Base-by-base conservation (phyloP, 1,140 invertebrate genomes). In the Triops longicaudatus region DNA sequence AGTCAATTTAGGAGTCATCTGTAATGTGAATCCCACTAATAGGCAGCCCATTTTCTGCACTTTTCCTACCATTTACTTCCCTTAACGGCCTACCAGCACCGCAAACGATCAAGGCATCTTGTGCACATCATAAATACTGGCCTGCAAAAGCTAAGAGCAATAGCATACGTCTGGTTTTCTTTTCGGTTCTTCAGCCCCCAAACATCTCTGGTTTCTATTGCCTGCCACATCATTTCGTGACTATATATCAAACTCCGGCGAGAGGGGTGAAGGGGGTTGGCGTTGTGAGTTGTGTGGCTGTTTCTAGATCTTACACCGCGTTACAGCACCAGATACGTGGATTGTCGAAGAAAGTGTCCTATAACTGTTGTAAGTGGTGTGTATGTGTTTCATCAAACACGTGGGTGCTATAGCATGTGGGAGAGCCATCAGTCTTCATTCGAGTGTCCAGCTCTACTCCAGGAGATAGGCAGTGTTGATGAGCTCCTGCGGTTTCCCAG, bases 381-480 rank as follows among this genome's bases (percentile, higher is more conserved):
- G 44, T 63, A 63, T 63, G 50, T 63, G 50, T 17, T 63, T 63
- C 50, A 63, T 63, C 50, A 63, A 63, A 63, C 50, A 63, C 50
- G 50, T 63, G 50, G 50, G 50, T 17, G 50, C 50, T 63, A 17
- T 63, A 63, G 50, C 50, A 63, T 63, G 50, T 63, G 50, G 50
- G 50, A 3, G 50, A 22, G 22, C 50, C 50, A 63, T 63, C 50
- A 63, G 50, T 63, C 50, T 63, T 63, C 50, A 63, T 63, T 63
- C 50, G 50, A 63, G 50, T 63, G 50, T 63, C 50, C 50, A 63
- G 50, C 50, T 63, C 50, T 63, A 63, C 50, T 63, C 50, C 44
- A 17, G 50, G 10, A 63, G 50, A 63, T 63, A 63, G 50, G 50
- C 50, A 63, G 50, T 63, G 50, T 63, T 63, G 50, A 63, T 63